Base-by-base conservation (phyloP, 2,888 invertebrate genomes). In the Leptinotarsa rubiginosa region DNA sequence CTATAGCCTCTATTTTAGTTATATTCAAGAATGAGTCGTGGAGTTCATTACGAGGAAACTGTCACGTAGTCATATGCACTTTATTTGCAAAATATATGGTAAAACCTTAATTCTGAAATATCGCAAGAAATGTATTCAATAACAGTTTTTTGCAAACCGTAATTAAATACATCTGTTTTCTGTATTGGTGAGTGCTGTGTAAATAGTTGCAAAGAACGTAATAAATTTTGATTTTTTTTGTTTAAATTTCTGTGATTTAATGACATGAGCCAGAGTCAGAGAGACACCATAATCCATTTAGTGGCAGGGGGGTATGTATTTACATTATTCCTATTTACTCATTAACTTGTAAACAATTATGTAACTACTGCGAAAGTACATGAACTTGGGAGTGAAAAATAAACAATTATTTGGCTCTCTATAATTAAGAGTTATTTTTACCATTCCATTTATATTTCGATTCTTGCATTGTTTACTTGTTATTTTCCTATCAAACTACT, bases 271-370 rank as follows among this genome's bases (percentile, higher is more conserved):
- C 93, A 94, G 88, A 91, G 92, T 90, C 93, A 94, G 88, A 91
- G 91, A 89, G 96, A 97, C 90, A 96, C 96, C 82, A 92, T 97
- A 83, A 96, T 97, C 89, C 97, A 97, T 90, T 93, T 97, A 85
- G 91, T 97, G 85, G 97, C 97, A 88, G 97, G 97, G 92, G 97
- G 97, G 97, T 97, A 91, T 92, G 96, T 92, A 80, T 62, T 76
- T 7, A 7, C 20, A 54, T 20, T 67, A 52, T 50, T 56, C 20
- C n/a, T 65, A 47, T 47, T 72, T 18, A 50, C 20, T 12, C 15
- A 67, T 18, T 41, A 5, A 41, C n/a, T 41, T 62, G 31, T 31
- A 20, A 22, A 22, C 56, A 62, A 62, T 62, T 62, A 62, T 62
- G 41, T 62, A 62, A 62, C 62, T 25, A 31, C 31, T 31, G 62